phyloP scores from a whole-genome alignment of 2,797 vertebrate species.

The Enteromius paludinosus region DNA sequence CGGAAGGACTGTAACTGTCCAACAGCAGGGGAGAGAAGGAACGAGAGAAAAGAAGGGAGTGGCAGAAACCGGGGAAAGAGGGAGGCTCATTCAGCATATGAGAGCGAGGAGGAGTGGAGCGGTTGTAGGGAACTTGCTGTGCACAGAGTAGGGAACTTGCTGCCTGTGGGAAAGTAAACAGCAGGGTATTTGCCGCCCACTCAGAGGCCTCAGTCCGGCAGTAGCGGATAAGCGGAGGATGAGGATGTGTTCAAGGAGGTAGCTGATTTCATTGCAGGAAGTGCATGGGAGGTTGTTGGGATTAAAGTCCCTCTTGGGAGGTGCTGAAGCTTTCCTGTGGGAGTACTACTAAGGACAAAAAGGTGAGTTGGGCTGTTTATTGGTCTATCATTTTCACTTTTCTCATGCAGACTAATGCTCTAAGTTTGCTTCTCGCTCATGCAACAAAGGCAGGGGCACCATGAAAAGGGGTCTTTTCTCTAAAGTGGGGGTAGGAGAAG shows the following conservation, averaged over 20 bases:
- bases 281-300: slow-evolving; percentile 68
- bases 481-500: slow-evolving; percentile 34
- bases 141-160: slow-evolving; percentile 68
- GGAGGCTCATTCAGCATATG: slow-evolving; percentile 66
- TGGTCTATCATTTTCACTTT: slow-evolving; percentile 53
- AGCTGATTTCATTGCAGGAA: slow-evolving; percentile 62
- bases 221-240: slow-evolving; percentile 61
- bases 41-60: slow-evolving; percentile 68
- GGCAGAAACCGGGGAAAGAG: slow-evolving; percentile 47
- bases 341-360: slow-evolving; percentile 67
- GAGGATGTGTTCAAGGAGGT: slow-evolving; percentile 66
- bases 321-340: slow-evolving; percentile 68
- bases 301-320: slow-evolving; percentile 73
- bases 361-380: slow-evolving; percentile 72
- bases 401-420: slow-evolving; percentile 31
- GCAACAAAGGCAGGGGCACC: slow-evolving; percentile 73
- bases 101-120: slow-evolving; percentile 52
- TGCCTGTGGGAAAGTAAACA: slow-evolving; percentile 79
- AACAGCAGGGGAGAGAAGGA: slow-evolving; percentile 39
- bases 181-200: slow-evolving; percentile 63
- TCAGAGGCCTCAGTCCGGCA: slow-evolving; percentile 54
- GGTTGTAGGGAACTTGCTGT: slow-evolving; percentile 69
- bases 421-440: slow-evolving; percentile 65
- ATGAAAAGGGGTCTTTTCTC: slow-evolving; percentile 61
- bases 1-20: slow-evolving; percentile 33